Evolutionary conservation across 53 echinoderm and acorn worm genomes (phyloP).

Genomic region (Holothuria scabra): DNA sequence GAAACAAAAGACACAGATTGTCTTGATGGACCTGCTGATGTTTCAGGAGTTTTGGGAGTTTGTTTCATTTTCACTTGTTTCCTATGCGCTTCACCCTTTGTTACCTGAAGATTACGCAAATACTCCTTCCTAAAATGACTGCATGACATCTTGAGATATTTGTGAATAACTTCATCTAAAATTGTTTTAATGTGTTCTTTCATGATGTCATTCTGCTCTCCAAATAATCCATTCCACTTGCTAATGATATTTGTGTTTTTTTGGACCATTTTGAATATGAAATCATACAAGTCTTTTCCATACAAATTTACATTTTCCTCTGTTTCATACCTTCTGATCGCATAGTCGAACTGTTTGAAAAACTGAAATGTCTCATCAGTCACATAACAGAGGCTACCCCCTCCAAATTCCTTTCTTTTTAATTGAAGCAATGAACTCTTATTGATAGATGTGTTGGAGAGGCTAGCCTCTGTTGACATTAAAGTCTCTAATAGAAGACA

Average conservation of each 20-base stretch:
- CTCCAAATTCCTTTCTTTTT: neutral
- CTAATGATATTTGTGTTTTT: too few relatives aligned
- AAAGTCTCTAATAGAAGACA: neutral
- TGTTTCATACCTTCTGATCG: constrained; percentile 4
- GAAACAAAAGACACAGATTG: neutral
- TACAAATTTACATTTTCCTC: neutral
- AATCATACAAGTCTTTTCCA: neutral
- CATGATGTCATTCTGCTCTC: too few relatives aligned
- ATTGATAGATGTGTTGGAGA: too few relatives aligned
- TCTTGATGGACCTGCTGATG: neutral
- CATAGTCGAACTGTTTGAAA: neutral
- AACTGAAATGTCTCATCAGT: constrained; percentile 4
- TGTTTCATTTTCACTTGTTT: neutral
- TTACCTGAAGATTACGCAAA: neutral
- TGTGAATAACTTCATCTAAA: too few relatives aligned
- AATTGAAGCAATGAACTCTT: too few relatives aligned
- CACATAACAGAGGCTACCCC: neutral
- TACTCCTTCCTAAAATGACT: neutral
- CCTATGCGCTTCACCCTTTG: neutral
- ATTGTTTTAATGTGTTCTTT: too few relatives aligned
- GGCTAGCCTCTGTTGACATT: too few relatives aligned
- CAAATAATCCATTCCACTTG: too few relatives aligned
- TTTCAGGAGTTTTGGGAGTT: neutral
- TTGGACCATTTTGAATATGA: neutral
- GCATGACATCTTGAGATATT: too few relatives aligned